Evolutionary conservation across 2,888 invertebrate genomes (phyloP).

Genomic region (Blastobasis adustella): DNA sequence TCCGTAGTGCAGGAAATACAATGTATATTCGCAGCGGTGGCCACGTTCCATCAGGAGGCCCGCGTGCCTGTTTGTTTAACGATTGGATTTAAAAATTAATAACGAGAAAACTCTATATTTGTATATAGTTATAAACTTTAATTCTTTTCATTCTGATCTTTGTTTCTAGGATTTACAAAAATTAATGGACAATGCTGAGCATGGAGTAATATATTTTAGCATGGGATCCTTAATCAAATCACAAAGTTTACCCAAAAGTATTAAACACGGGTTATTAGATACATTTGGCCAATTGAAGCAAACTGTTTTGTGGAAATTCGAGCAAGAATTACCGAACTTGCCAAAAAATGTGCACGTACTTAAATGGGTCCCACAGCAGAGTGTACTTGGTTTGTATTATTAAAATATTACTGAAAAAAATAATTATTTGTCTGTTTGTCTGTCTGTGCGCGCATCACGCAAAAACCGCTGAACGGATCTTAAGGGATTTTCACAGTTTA

Average conservation of each 20-base stretch:
- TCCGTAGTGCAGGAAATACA: too few species aligned
- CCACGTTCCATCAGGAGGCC: too few species aligned
- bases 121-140: too few species aligned
- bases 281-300: slow-evolving; percentile 44
- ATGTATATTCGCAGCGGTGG: too few species aligned
- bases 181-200: slow-evolving; percentile 35
- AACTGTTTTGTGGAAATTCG: slow-evolving; percentile 53
- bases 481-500: too few species aligned
- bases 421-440: too few species aligned
- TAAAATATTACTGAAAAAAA: too few species aligned
- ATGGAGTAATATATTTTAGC: slow-evolving; percentile 53
- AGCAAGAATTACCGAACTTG: slow-evolving; percentile 27
- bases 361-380: slow-evolving; percentile 45
- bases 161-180: slow-evolving; percentile 33
- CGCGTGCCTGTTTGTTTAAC: too few species aligned
- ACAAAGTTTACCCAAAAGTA: slow-evolving; percentile 27
- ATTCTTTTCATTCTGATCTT: not conserved
- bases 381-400: slow-evolving; percentile 26
- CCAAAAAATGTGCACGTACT: slow-evolving; percentile 42
- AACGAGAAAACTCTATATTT: too few species aligned
- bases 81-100: too few species aligned
- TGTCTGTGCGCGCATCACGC: too few species aligned
- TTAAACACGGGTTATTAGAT: slow-evolving; percentile 27
- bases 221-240: slow-evolving; percentile 48
- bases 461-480: too few species aligned